These are phyloP conservation scores for Pissodes strobi DNA, from an alignment of 1,140 invertebrate species.

Conservation along the genomic window DNA sequence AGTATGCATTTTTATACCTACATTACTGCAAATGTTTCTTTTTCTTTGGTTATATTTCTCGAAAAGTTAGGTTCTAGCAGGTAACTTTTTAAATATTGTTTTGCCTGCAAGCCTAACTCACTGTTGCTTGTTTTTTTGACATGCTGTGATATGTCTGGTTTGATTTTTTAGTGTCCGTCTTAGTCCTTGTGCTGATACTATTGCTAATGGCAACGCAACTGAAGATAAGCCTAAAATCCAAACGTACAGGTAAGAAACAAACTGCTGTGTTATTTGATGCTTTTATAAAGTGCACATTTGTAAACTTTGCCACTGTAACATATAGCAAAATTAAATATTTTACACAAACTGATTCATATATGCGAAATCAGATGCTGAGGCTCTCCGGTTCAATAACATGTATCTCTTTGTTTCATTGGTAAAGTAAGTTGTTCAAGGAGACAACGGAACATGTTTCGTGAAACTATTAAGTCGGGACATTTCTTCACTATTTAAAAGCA, in stretches of 20 bases:
- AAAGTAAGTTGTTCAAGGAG: no score
- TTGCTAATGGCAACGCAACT: slow-evolving; percentile 51
- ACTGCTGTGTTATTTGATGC: background rate
- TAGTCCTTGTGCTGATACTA: slow-evolving; percentile 47
- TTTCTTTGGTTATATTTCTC: slow-evolving; percentile 12
- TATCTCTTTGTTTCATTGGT: no score
- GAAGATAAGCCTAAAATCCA: slow-evolving; percentile 77
- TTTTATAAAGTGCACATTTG: background rate
- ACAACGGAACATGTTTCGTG: no score
- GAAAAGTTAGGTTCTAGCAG: slow-evolving; percentile 8
- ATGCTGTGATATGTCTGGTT: slow-evolving; percentile 32
- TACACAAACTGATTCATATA: no score
- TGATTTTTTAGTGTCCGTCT: slow-evolving; percentile 50
- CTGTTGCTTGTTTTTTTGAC: slow-evolving; percentile 5
- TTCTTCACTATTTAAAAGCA: no score
- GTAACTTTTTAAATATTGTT: no score
- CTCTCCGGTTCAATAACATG: no score
- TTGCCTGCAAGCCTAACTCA: no score
- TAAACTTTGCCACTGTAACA: background rate
- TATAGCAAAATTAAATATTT: no score
- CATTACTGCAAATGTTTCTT: background rate
- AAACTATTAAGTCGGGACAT: no score
- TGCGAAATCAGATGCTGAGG: no score
- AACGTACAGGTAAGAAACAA: slow-evolving; percentile 76
- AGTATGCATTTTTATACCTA: slow-evolving; percentile 1